A percentile compares a stretch with the other conserved stretches of the same genome.
phyloP scores from a whole-genome alignment of 1,140 invertebrate species.

The Oreohelix idahoensis region DNA sequence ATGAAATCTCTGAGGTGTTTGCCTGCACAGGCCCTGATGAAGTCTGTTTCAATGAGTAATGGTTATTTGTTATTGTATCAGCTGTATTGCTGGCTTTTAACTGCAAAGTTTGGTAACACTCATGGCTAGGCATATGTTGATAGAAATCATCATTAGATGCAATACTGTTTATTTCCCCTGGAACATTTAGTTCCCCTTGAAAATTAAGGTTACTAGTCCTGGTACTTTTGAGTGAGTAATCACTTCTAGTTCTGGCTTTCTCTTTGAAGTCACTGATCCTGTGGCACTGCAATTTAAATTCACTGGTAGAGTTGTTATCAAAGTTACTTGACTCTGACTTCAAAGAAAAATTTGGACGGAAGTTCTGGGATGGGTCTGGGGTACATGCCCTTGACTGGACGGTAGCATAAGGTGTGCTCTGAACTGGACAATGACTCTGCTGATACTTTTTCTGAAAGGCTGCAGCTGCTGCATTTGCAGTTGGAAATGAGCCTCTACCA shows the following conservation, averaged over 20 bases:
- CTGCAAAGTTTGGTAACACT: neutral
- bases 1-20: neutral
- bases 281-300: neutral
- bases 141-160: constrained; percentile 24
- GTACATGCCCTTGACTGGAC: neutral
- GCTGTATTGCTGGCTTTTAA: neutral
- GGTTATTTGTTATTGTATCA: neutral
- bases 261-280: neutral
- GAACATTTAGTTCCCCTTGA: no score
- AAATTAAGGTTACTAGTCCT: neutral
- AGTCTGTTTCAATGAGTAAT: neutral
- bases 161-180: neutral
- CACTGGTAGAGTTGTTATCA: neutral
- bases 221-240: neutral
- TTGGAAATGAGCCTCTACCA: constrained; percentile 15
- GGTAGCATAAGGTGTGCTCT: neutral
- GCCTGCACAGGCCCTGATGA: neutral
- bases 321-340: constrained; percentile 9
- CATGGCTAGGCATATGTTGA: neutral
- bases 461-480: constrained; percentile 34
- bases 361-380: constrained; percentile 1
- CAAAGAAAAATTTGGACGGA: constrained; percentile 14
- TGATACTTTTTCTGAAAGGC: constrained; percentile 43
- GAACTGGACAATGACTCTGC: neutral
- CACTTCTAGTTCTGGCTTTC: neutral